phyloP scores from a whole-genome alignment of 2,888 invertebrate genomes.

The Hyalella azteca region DNA sequence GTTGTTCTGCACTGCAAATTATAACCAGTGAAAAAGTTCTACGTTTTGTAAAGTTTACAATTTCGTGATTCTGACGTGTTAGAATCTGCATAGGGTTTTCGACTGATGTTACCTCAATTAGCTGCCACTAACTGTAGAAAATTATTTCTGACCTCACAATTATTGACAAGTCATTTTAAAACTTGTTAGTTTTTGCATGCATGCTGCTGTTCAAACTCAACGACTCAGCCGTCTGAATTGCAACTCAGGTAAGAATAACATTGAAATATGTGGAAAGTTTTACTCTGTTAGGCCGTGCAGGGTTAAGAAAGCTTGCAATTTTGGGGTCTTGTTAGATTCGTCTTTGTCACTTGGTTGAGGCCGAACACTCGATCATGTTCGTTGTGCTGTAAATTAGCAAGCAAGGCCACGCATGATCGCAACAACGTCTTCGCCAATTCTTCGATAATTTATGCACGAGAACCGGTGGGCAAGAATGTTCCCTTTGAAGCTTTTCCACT shows the following conservation, averaged over 20 bases:
- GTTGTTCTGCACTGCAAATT: too few species aligned
- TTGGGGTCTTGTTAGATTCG: neutral
- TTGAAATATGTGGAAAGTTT: neutral
- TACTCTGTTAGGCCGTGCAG: neutral
- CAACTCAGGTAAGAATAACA: neutral
- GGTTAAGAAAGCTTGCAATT: neutral
- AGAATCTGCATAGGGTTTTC: too few species aligned
- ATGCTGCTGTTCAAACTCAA: neutral
- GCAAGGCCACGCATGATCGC: neutral
- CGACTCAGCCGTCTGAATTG: neutral
- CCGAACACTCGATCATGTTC: neutral
- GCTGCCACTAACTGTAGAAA: neutral
- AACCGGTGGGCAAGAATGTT: neutral
- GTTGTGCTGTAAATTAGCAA: conserved; percentile 11
- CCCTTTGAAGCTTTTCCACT: neutral
- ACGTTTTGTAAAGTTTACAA: too few species aligned
- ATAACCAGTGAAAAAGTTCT: too few species aligned
- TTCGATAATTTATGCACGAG: neutral
- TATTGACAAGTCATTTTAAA: neutral
- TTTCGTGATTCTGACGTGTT: too few species aligned
- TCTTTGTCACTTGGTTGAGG: neutral
- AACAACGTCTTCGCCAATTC: neutral
- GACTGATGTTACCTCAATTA: too few species aligned
- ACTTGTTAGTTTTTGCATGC: neutral
- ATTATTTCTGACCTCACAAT: neutral